Evolutionary conservation across 2,113 vertebrate genomes (phyloP), one percentile per base, ranked within the genome.

Genomic region (Gymnobelideus leadbeateri): DNA sequence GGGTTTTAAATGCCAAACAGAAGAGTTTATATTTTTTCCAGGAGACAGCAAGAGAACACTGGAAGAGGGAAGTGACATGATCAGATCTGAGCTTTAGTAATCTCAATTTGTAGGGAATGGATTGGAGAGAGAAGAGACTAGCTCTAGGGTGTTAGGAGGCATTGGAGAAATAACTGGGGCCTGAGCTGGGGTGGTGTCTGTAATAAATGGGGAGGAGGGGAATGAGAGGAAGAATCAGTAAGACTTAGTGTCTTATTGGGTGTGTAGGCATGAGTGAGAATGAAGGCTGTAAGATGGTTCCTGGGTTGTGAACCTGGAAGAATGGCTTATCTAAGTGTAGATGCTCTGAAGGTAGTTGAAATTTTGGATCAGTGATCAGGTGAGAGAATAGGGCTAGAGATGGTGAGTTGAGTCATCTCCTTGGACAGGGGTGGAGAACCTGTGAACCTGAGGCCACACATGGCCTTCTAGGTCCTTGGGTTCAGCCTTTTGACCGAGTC

Each of bases 321-420:
- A 31, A 19, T 37, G 55, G n/a, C 9, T 21, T n/a, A 0, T 19
- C 49, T 43, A 57, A 28, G 46, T 21, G 37, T 51, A 51, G 57
- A 51, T 54, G 16, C 6, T 2, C 1, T 43, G 54, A 47, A 11
- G 9, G 14, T 55, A 2, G 8, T 8, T 0, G 3, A 84, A 8
- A 0, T 57, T 89, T 46, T 50, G 0, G 3, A 54, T 25, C 51
- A 28, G 90, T 61, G 54, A 7, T 24, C 7, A 55, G 25, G 1
- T 21, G 51, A 89, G 90, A 28, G 90, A n/a, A 26, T 43, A 50
- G 47, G 51, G 91, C 1, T 49, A 7, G 10, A 53, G 52, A 28
- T 14, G 9, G 6, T 46, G 25, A 47, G 0, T 3, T 91, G 10
- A 28, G 91, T 90, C 3, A n/a, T 3, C 19, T 21, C 46, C 31